phyloP scores from a whole-genome alignment of 2,888 invertebrate genomes.

The Ariolimax columbianus region DNA sequence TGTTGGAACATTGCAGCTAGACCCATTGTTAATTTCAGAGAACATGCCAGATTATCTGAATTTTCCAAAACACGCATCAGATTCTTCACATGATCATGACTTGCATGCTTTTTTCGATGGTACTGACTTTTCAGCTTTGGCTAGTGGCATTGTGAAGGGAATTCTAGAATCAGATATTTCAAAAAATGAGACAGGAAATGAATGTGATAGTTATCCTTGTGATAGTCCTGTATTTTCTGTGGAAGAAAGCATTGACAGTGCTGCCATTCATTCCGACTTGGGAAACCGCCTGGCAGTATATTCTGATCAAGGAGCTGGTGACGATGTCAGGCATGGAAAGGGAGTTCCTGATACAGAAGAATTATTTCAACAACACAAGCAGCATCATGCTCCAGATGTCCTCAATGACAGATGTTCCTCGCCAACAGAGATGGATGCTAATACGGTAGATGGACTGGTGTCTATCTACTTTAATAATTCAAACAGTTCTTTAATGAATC shows the following conservation, averaged over 20 bases:
- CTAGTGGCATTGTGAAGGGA: background rate
- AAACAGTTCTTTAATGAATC: constrained; percentile 8
- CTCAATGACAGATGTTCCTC: background rate
- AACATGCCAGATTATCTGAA: background rate
- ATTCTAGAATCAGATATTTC: background rate
- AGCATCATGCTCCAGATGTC: background rate
- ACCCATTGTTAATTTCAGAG: background rate
- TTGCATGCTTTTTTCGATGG: background rate
- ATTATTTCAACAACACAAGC: background rate
- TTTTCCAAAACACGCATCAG: background rate
- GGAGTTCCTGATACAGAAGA: background rate
- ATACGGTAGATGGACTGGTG: background rate
- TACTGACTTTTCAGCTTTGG: background rate
- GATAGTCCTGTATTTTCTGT: background rate
- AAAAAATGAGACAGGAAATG: background rate
- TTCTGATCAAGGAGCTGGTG: constrained; percentile 28
- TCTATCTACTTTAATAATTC: constrained; percentile 27
- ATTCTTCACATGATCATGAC: background rate
- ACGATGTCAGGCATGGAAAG: background rate
- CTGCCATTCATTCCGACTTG: background rate
- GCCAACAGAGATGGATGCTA: background rate
- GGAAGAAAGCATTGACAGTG: background rate
- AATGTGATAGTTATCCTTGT: background rate
- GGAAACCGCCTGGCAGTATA: background rate
- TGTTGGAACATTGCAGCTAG: background rate